Conservation (phyloP, 2,113 vertebrate species). For the Galemys pyrenaicus region DNA sequence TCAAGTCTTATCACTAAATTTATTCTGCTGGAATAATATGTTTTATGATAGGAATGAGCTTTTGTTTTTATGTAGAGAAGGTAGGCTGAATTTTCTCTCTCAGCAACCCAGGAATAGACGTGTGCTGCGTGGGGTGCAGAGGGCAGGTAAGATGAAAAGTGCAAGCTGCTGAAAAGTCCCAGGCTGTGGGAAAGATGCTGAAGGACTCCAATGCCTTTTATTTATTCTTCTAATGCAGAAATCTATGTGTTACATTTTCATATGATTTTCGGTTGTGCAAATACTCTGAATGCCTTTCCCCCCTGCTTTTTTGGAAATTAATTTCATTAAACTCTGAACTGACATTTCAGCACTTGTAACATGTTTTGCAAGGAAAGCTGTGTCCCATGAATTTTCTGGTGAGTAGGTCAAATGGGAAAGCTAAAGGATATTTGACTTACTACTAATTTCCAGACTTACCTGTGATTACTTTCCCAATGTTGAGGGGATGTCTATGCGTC, state of each 20-base stretch:
- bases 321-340: background rate
- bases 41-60: background rate
- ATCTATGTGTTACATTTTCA: background rate
- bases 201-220: background rate
- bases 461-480: background rate
- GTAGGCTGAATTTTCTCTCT: background rate
- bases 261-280: background rate
- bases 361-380: background rate
- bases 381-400: background rate
- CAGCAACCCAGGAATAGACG: background rate
- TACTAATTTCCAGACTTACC: background rate
- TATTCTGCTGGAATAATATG: constrained; percentile 23
- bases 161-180: background rate
- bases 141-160: background rate
- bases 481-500: background rate
- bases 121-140: background rate
- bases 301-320: background rate
- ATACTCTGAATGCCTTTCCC: background rate
- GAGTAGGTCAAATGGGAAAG: background rate
- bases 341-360: background rate
- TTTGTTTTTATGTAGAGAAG: constrained; percentile 7
- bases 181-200: background rate
- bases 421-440: background rate
- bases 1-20: constrained; percentile 43
- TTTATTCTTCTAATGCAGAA: background rate